These are phyloP conservation scores for Chrysopilus asiliformis DNA, from an alignment of 2,888 invertebrate species.

Conservation along the genomic window DNA sequence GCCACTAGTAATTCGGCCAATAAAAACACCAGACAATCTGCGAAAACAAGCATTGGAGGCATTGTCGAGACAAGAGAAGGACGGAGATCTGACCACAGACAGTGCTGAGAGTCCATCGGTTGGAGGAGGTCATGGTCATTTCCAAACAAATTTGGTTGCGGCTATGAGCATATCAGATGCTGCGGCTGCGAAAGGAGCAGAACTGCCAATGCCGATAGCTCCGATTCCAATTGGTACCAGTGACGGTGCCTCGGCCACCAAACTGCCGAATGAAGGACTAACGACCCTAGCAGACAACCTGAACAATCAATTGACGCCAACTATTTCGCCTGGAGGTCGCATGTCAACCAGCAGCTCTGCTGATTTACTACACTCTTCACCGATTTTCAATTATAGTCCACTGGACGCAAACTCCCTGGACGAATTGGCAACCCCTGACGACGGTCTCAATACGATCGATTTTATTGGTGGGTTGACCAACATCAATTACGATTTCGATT, in stretches of 20 bases:
- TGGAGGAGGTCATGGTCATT: conserved; percentile 20
- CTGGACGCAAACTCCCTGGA: conserved; percentile 47
- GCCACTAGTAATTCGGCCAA: conserved; percentile 54
- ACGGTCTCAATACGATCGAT: conserved; percentile 35
- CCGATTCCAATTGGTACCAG: conserved; percentile 3
- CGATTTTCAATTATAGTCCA: conserved; percentile 38
- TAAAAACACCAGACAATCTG: conserved; percentile 49
- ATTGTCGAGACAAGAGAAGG: no score
- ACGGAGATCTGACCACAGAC: conserved; percentile 7
- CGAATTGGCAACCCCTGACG: conserved; percentile 47
- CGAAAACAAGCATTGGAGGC: conserved; percentile 18
- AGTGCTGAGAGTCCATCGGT: background rate
- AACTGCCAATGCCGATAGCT: conserved; percentile 8
- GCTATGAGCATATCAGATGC: conserved; percentile 12
- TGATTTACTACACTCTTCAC: conserved; percentile 47
- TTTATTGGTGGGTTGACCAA: conserved; percentile 49
- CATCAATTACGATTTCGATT: conserved; percentile 63
- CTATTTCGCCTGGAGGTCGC: conserved; percentile 11
- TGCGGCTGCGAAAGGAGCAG: conserved; percentile 4
- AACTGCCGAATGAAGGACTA: background rate
- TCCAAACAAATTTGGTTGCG: conserved; percentile 26
- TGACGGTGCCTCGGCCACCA: background rate
- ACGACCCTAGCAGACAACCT: background rate
- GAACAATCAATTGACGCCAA: conserved; percentile 7
- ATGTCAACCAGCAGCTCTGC: conserved; percentile 21